Conservation (phyloP, 2,888 invertebrate species). For the Diabrotica balteata region DNA sequence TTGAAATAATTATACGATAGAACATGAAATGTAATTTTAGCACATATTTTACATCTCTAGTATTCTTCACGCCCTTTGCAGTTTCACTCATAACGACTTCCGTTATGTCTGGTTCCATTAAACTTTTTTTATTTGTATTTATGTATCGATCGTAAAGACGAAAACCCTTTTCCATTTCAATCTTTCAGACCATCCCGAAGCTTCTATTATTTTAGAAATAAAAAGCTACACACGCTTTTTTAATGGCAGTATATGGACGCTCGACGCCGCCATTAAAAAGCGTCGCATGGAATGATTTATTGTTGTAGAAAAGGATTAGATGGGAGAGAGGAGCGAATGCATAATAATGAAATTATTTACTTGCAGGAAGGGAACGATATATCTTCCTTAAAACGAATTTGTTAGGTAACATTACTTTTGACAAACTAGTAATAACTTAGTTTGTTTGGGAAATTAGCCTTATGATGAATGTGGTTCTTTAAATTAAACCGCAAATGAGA, state of each 20-base stretch:
- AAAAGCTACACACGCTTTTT: background rate
- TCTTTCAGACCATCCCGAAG: background rate
- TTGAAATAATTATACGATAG: too few relatives aligned
- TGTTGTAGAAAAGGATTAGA: slow-evolving; percentile 3
- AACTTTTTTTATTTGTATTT: slow-evolving; percentile 2
- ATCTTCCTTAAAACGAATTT: background rate
- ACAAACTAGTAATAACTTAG: too few relatives aligned
- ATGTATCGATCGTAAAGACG: background rate
- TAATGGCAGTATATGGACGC: slow-evolving; percentile 4
- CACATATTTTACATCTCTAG: too few relatives aligned
- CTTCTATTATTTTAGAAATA: background rate
- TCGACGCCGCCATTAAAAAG: slow-evolving; percentile 9
- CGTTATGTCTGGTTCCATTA: background rate
- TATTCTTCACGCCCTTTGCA: too few relatives aligned
- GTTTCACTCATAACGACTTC: too few relatives aligned
- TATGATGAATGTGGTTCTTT: too few relatives aligned
- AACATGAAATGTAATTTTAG: too few relatives aligned
- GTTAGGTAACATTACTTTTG: too few relatives aligned
- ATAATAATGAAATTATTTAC: slow-evolving; percentile 5
- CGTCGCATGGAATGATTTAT: slow-evolving; percentile 6
- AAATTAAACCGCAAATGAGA: too few relatives aligned
- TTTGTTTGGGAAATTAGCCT: too few relatives aligned
- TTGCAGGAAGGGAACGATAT: background rate
- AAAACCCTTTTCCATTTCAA: background rate
- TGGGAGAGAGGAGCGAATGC: slow-evolving; percentile 1